Evolutionary conservation across 2,797 vertebrate genomes (phyloP).

Genomic region (Hapalemur alaotrensis): DNA sequence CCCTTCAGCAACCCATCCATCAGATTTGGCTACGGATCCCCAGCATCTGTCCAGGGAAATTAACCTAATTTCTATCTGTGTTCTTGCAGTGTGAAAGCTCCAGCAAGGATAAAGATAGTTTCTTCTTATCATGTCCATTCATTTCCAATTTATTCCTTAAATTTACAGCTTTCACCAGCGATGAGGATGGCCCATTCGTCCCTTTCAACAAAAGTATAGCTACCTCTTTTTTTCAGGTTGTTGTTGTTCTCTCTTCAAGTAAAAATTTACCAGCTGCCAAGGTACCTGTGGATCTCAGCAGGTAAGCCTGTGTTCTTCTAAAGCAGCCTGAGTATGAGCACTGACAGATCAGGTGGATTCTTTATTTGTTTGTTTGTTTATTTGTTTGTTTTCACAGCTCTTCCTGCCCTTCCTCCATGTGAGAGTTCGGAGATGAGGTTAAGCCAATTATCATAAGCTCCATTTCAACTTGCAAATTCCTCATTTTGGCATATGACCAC

Average conservation of each 20-base stretch:
- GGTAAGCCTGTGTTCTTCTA: neutral
- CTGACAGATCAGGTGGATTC: neutral
- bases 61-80: constrained; percentile 50
- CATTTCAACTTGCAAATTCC: constrained; percentile 22
- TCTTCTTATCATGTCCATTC: neutral
- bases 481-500: neutral
- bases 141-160: neutral
- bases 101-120: constrained; percentile 9
- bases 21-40: neutral
- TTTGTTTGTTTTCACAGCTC: neutral
- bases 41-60: neutral
- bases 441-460: constrained; percentile 30
- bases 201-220: neutral
- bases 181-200: neutral
- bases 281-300: neutral
- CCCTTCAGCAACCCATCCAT: constrained; percentile 20
- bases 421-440: neutral
- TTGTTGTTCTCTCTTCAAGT: neutral
- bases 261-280: neutral
- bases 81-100: neutral
- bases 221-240: neutral
- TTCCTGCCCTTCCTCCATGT: neutral
- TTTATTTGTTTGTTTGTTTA: neutral
- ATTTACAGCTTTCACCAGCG: neutral
- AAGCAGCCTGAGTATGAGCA: neutral